Evolutionary conservation across 2,888 invertebrate genomes (phyloP).

Genomic region (Panzeria rudis): DNA sequence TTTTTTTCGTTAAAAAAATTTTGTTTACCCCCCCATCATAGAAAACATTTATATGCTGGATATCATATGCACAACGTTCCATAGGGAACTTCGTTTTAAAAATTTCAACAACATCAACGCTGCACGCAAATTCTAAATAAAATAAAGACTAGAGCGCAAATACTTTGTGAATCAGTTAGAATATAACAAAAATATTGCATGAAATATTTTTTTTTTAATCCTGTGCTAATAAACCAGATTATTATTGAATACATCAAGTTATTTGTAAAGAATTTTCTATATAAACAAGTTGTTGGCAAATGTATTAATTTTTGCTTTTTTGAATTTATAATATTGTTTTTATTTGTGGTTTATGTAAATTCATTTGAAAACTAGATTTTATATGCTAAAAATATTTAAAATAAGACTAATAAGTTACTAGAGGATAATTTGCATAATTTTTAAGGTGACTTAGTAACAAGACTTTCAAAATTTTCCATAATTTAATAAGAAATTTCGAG

Average conservation of each 20-base stretch:
- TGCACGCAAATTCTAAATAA: too few relatives aligned
- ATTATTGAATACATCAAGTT: background rate
- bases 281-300: slow-evolving; percentile 54
- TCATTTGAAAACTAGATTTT: slow-evolving; percentile 41
- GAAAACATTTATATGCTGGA: too few relatives aligned
- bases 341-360: slow-evolving; percentile 45
- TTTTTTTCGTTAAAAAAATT: too few relatives aligned
- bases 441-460: background rate
- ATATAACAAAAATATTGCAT: background rate
- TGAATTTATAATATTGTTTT: slow-evolving; percentile 38
- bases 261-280: slow-evolving; percentile 10
- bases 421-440: background rate
- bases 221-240: background rate
- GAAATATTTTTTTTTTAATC: background rate
- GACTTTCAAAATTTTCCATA: too few relatives aligned
- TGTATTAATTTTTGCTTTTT: slow-evolving; percentile 16
- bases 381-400: background rate
- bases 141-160: too few relatives aligned
- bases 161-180: background rate
- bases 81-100: too few relatives aligned
- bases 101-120: too few relatives aligned
- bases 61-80: too few relatives aligned
- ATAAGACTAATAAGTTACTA: background rate
- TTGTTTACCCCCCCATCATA: too few relatives aligned
- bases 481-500: too few relatives aligned